Conservation (phyloP, 2,797 vertebrate genomes). For the Hypotaenidia okinawae region DNA sequence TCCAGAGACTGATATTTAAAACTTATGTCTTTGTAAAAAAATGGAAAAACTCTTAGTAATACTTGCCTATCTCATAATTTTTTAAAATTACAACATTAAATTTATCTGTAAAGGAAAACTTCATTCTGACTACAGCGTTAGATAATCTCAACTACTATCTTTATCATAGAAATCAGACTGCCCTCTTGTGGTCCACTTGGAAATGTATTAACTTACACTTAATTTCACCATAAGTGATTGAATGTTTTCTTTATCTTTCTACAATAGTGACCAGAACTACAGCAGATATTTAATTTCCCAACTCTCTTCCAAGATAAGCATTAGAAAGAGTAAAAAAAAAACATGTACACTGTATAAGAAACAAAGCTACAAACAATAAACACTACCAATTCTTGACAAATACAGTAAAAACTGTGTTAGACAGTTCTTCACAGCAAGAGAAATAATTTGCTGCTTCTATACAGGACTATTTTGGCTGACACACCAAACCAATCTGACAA, state of each 20-base stretch:
- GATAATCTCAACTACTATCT: neutral
- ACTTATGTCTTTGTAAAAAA: neutral
- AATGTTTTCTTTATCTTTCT: neutral
- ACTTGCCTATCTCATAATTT: neutral
- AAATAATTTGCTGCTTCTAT: neutral
- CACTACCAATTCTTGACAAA: fast-evolving
- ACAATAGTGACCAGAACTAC: neutral
- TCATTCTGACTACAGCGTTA: neutral
- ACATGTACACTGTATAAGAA: neutral
- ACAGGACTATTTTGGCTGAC: neutral
- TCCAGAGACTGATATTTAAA: neutral
- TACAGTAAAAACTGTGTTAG: neutral
- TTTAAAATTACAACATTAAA: neutral
- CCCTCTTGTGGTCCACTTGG: slow-evolving; percentile 11
- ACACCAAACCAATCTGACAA: neutral
- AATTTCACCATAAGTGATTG: neutral
- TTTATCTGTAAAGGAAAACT: neutral
- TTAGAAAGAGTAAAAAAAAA: neutral
- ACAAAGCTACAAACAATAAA: neutral
- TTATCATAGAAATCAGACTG: slow-evolving; percentile 7
- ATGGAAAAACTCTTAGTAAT: neutral
- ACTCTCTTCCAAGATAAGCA: neutral
- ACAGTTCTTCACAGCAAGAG: neutral
- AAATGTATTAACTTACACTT: neutral
- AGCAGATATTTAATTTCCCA: neutral